Evolutionary conservation across 2,888 invertebrate species (phyloP).

Genomic region (Vesta saturnalis): DNA sequence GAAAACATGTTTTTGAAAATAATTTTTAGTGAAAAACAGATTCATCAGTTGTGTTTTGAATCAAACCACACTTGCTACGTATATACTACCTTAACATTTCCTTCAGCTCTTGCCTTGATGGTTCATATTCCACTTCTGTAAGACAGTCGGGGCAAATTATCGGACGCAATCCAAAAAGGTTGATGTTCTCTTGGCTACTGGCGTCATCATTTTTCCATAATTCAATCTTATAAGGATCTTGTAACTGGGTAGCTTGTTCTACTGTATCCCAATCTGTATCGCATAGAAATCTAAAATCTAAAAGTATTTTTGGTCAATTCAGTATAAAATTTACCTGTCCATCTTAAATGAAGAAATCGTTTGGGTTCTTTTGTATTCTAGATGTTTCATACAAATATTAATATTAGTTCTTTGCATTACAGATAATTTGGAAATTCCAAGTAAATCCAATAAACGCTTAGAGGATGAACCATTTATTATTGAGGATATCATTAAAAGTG

Average conservation of each 20-base stretch:
- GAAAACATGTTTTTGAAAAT: too few relatives aligned
- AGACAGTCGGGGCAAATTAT: conserved; percentile 68
- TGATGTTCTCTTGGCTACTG: too few relatives aligned
- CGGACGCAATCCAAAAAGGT: conserved; percentile 62
- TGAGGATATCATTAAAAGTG: conserved; percentile 21
- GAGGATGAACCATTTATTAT: conserved; percentile 26
- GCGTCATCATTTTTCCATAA: conserved; percentile 62
- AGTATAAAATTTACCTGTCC: conserved; percentile 64
- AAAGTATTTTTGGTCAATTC: background rate
- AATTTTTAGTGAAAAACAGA: too few relatives aligned
- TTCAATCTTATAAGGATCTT: conserved; percentile 66
- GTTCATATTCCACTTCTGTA: conserved; percentile 66
- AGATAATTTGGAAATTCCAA: conserved; percentile 50
- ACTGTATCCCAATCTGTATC: conserved; percentile 73
- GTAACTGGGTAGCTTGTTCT: conserved; percentile 65
- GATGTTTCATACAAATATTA: conserved; percentile 66
- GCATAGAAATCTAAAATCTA: conserved; percentile 64
- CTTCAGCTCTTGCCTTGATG: conserved; percentile 67
- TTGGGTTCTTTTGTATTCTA: conserved; percentile 63
- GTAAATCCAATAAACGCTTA: conserved; percentile 15
- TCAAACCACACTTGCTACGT: too few relatives aligned
- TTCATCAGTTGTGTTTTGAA: too few relatives aligned
- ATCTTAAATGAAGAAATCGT: conserved; percentile 69
- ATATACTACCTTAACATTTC: conserved; percentile 45
- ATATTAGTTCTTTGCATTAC: conserved; percentile 67